A percentile compares a stretch with the other conserved stretches of the same genome.
phyloP scores from a whole-genome alignment of 2,888 invertebrate species.

The Congeria kusceri region DNA sequence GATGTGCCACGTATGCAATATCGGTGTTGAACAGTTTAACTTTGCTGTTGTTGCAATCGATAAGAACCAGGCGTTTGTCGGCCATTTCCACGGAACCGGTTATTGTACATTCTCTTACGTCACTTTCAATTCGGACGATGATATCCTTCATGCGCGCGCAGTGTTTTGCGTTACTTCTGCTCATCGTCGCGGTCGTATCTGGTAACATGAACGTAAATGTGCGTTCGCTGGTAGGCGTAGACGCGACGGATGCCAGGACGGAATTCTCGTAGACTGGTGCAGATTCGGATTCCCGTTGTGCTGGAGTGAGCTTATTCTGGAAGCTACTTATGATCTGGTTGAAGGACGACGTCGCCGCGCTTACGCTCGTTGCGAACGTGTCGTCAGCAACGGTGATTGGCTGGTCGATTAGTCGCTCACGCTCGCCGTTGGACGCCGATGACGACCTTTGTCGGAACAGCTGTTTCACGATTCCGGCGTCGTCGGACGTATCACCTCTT shows the following conservation, averaged over 20 bases:
- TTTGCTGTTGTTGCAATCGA: conserved; percentile 61
- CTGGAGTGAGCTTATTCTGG: conserved; percentile 2
- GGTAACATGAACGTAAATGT: conserved; percentile 25
- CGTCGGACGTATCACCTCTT: conserved; percentile 10
- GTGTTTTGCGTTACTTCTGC: conserved; percentile 12
- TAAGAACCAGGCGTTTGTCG: conserved; percentile 43
- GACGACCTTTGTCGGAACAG: conserved; percentile 33
- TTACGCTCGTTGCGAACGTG: conserved; percentile 1
- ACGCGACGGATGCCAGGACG: conserved; percentile 7
- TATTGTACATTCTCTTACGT: conserved; percentile 54
- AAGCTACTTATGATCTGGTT: conserved; percentile 30
- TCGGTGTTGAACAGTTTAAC: conserved; percentile 51
- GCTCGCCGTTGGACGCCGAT: conserved; percentile 22
- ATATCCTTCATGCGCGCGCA: conserved; percentile 48
- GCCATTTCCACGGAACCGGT: conserved; percentile 51
- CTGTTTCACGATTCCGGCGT: conserved; percentile 6
- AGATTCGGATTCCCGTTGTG: conserved; percentile 1
- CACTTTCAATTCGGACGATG: conserved; percentile 34
- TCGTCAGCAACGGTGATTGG: background rate
- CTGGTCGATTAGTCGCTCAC: background rate
- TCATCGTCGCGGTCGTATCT: conserved; percentile 5
- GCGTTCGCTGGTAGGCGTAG: conserved; percentile 10
- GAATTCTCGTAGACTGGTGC: conserved; percentile 55
- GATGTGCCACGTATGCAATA: conserved; percentile 44
- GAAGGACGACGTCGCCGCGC: background rate